phyloP scores from a whole-genome alignment of 1,140 invertebrate genomes.

The Oncopodura yosiiana region DNA sequence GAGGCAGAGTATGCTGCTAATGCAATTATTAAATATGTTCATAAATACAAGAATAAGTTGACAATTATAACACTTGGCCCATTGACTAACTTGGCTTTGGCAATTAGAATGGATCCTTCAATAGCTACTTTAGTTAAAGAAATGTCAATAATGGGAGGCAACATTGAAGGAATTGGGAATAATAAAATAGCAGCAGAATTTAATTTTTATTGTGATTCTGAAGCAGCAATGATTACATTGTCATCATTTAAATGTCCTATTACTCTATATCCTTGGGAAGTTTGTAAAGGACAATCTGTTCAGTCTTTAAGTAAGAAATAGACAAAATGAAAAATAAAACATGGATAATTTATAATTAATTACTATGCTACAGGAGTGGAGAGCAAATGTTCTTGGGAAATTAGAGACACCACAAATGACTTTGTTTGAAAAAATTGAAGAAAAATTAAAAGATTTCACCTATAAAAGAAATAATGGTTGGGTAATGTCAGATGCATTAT shows the following conservation, averaged over 20 bases:
- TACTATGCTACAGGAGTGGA: no score
- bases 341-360: no score
- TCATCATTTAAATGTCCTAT: conserved; percentile 42
- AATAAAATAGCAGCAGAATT: conserved; percentile 58
- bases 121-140: conserved; percentile 43
- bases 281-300: conserved; percentile 37
- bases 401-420: no score
- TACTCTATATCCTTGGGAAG: conserved; percentile 54
- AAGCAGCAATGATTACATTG: conserved; percentile 61
- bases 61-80: conserved; percentile 52
- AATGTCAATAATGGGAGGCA: conserved; percentile 49
- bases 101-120: conserved; percentile 43
- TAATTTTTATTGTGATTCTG: conserved; percentile 67
- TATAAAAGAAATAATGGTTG: no score
- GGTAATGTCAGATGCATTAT: no score
- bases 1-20: conserved; percentile 41
- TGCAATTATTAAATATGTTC: conserved; percentile 45
- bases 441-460: no score
- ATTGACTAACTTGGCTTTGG: conserved; percentile 48
- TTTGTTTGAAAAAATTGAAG: no score
- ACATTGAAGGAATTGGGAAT: conserved; percentile 53
- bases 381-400: no score
- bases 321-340: no score
- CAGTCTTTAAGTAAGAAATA: no score
- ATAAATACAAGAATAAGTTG: conserved; percentile 46